Base-by-base conservation (phyloP, 2,797 vertebrate species). In the Aselliscus stoliczkanus region DNA sequence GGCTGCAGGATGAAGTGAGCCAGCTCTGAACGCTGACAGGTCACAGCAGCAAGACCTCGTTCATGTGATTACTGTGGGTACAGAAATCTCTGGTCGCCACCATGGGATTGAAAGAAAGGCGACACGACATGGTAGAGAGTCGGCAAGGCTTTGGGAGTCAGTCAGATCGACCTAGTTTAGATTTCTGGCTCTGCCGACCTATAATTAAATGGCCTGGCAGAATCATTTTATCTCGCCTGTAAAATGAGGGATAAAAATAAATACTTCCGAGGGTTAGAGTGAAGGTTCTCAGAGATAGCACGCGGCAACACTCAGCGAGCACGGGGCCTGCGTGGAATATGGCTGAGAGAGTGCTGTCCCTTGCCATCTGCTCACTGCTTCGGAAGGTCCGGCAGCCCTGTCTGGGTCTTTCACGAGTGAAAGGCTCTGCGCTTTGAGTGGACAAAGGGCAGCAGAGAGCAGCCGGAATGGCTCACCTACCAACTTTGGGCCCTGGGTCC, bases 201-300 rank as follows among this genome's bases (percentile, higher is more conserved):
- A 23, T 87, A 93, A 93, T 90, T 88, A 96, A 90, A 90, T 76
- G 37, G 60, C 52, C 90, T 58, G 69, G 42, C 20, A 92, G 72
- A 76, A 88, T 92, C 86, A 95, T 88, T 70, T 80, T 17, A 89
- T 94, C 76, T 93, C 60, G 60, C 54, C 60, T 85, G 12, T 54
- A 94, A 96, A 94, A 80, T 54, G 25, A 90, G 23, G 67, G 20
- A 58, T 69, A 93, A 92, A 90, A 92, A 95, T 60, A 96, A 88
- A 69, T 60, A 56, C 65, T 77, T 82, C 34, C 50, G 50, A 95
- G 62, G 34, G 54, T 52, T 65, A 95, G 44, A 69, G 44, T 9
- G 37, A 76, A 34, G 27, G 21, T 47, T 96, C 31, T 31, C 80
- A 25, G 47, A 52, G 21, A 34, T 67, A 7, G 62, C 47, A 25